A percentile compares a stretch with the other conserved stretches of the same genome.
Evolutionary conservation across 2,888 invertebrate species (phyloP).

Genomic region (Koerneria pararmatus): DNA sequence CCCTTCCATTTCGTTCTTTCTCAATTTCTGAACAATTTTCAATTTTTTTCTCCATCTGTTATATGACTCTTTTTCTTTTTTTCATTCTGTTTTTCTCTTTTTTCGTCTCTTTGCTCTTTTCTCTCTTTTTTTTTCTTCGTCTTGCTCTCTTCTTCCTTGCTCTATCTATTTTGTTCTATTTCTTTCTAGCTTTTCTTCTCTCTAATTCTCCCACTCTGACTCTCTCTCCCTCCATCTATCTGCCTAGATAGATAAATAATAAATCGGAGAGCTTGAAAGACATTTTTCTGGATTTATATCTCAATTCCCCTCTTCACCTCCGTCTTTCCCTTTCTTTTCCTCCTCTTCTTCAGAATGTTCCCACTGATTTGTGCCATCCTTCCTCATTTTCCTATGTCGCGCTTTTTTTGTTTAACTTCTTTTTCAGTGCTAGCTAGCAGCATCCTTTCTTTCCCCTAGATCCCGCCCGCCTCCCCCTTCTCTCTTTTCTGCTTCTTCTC

Average conservation of each 20-base stretch:
- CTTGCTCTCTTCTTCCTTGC: slow-evolving; percentile 18
- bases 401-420: slow-evolving; percentile 1
- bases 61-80: neutral
- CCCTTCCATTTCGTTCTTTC: neutral
- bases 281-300: neutral
- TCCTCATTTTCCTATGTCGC: neutral
- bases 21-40: neutral
- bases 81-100: slow-evolving; percentile 15
- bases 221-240: too few relatives aligned
- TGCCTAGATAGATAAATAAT: neutral
- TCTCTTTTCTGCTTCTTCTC: too few relatives aligned
- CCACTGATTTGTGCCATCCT: too few relatives aligned
- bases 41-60: neutral
- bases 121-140: slow-evolving; percentile 11
- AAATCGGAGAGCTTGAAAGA: neutral
- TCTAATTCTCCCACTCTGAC: too few relatives aligned
- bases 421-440: neutral
- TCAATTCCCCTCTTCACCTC: neutral
- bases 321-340: neutral
- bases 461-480: too few relatives aligned
- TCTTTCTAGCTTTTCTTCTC: slow-evolving; percentile 8
- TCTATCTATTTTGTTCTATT: neutral
- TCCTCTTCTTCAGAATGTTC: neutral
- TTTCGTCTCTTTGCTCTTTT: slow-evolving; percentile 21
- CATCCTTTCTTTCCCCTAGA: too few relatives aligned